A percentile compares a stretch with the other conserved stretches of the same genome.
phyloP scores from a whole-genome alignment of 2,888 invertebrate genomes.

The Omphaloscelis lunosa region DNA sequence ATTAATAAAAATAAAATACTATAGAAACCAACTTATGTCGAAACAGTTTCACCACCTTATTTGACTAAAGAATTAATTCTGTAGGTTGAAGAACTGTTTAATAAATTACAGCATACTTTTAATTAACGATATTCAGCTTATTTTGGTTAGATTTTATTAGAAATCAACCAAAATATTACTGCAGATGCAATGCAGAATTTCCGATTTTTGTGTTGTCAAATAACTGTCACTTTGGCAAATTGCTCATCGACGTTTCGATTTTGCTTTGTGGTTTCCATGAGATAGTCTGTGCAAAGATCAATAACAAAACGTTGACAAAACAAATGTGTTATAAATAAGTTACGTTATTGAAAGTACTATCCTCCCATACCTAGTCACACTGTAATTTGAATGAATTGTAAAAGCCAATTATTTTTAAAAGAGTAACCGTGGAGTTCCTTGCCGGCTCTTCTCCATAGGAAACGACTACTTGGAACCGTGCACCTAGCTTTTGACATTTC shows the following conservation, averaged over 20 bases:
- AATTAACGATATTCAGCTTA: slow-evolving; percentile 2
- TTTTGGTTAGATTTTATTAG: slow-evolving; percentile 29
- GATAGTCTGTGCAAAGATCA: neutral
- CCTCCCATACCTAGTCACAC: too few species aligned
- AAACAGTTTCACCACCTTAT: slow-evolving; percentile 44
- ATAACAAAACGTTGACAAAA: neutral
- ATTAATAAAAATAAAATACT: slow-evolving; percentile 23
- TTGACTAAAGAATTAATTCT: slow-evolving; percentile 34
- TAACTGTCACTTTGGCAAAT: slow-evolving; percentile 52
- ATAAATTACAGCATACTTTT: slow-evolving; percentile 55
- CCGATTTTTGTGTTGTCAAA: slow-evolving; percentile 47
- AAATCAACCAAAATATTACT: slow-evolving; percentile 48
- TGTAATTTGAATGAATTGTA: too few species aligned
- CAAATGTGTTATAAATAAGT: neutral
- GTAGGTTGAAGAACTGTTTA: slow-evolving; percentile 23
- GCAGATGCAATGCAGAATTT: slow-evolving; percentile 61
- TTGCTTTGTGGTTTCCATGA: neutral
- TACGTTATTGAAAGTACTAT: too few species aligned
- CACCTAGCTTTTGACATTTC: too few species aligned
- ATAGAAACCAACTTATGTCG: neutral
- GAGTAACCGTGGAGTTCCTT: too few species aligned
- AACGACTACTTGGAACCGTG: too few species aligned
- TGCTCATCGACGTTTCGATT: slow-evolving; percentile 58
- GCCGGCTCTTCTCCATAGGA: too few species aligned
- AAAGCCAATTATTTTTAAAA: too few species aligned